Conservation (phyloP, 1,140 invertebrate genomes). For the Metaphire vulgaris region DNA sequence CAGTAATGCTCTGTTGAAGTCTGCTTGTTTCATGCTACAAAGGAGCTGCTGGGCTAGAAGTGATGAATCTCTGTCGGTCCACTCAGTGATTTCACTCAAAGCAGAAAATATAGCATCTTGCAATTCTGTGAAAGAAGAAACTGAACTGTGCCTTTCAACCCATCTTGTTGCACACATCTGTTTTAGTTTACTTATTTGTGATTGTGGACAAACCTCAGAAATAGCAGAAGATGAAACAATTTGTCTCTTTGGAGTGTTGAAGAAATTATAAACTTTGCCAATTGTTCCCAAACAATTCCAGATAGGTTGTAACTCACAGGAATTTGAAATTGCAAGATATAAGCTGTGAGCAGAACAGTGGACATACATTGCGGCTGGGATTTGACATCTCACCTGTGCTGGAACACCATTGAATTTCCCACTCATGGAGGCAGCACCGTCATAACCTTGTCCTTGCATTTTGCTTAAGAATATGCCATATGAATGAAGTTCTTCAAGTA, state of each 20-base stretch:
- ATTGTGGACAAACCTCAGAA: slow-evolving; percentile 2
- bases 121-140: slow-evolving; percentile 9
- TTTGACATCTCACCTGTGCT: slow-evolving; percentile 8
- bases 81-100: slow-evolving; percentile 7
- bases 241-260: slow-evolving; percentile 17
- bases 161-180: slow-evolving; percentile 24
- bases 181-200: slow-evolving; percentile 6
- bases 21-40: slow-evolving; percentile 16
- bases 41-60: slow-evolving; percentile 8
- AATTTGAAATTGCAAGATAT: slow-evolving; percentile 21
- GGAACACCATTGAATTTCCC: slow-evolving; percentile 8
- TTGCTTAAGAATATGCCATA: slow-evolving; percentile 11
- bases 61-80: slow-evolving; percentile 13
- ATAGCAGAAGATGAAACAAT: slow-evolving; percentile 7
- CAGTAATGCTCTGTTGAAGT: slow-evolving; percentile 11
- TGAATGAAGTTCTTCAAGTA: slow-evolving; percentile 1
- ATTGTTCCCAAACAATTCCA: slow-evolving; percentile 21
- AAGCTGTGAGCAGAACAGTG: slow-evolving; percentile 13
- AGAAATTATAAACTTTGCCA: slow-evolving; percentile 14
- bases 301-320: slow-evolving; percentile 15
- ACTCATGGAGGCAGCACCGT: slow-evolving; percentile 9
- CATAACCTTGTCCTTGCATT: slow-evolving; percentile 12
- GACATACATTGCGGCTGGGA: slow-evolving; percentile 15
- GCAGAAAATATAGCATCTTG: slow-evolving; percentile 14
- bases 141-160: slow-evolving; percentile 19